Evolutionary conservation across 2,113 vertebrate species (phyloP).

Genomic region (Plestiodon gilberti): DNA sequence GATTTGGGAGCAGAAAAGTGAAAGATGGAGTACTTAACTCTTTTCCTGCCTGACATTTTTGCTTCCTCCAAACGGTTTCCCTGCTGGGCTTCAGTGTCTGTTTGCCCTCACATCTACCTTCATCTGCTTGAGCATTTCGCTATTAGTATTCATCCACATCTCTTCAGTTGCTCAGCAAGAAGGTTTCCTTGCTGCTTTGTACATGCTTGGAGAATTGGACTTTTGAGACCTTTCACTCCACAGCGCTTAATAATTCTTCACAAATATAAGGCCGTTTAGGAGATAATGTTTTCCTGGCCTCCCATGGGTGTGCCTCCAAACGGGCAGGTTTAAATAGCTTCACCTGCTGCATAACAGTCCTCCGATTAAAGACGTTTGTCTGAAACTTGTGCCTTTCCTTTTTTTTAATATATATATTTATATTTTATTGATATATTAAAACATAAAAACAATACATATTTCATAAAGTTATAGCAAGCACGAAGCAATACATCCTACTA

Average conservation of each 20-base stretch:
- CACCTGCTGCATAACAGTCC: not conserved
- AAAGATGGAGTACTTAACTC: not conserved
- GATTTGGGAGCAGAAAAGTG: not conserved
- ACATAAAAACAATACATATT: too few relatives aligned
- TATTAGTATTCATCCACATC: not conserved
- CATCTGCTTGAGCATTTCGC: not conserved
- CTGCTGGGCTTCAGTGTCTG: not conserved
- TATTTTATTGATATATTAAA: too few relatives aligned
- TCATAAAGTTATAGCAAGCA: too few relatives aligned
- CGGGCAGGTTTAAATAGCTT: not conserved
- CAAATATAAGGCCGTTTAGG: not conserved
- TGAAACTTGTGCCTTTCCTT: not conserved
- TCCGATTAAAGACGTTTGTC: not conserved
- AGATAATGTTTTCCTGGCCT: not conserved
- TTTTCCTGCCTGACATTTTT: not conserved
- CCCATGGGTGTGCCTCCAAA: not conserved
- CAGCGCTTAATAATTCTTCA: slow-evolving; percentile 12
- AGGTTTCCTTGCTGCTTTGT: not conserved
- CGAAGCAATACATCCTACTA: too few relatives aligned
- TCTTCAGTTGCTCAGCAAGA: not conserved
- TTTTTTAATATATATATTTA: too few relatives aligned
- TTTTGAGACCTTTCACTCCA: not conserved
- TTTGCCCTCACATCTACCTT: not conserved
- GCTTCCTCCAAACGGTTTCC: not conserved
- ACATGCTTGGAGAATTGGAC: not conserved